A percentile compares a stretch with the other conserved stretches of the same genome.
Conservation (phyloP, 1,140 invertebrate species). For the Delia radicum region DNA sequence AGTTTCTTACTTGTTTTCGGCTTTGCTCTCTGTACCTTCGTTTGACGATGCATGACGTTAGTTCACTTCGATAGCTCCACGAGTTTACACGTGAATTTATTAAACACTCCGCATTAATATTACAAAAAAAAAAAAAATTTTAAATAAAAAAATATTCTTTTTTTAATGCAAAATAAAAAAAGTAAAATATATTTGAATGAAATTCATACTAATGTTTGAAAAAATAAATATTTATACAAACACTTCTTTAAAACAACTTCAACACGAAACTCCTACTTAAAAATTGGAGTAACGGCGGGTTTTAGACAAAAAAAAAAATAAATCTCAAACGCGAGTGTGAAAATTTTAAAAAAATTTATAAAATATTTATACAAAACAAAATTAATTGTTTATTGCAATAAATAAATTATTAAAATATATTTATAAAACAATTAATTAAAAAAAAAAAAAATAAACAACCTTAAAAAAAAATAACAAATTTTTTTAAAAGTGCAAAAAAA, state of each 20-base stretch:
- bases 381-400: neutral
- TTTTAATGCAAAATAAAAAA: neutral
- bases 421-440: neutral
- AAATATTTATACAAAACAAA: neutral
- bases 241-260: neutral
- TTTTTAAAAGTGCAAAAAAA: neutral
- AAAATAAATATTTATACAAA: neutral
- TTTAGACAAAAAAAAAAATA: neutral
- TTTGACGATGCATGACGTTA: constrained; percentile 54
- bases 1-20: constrained; percentile 21
- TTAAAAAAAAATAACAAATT: neutral
- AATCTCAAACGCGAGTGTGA: neutral
- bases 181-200: neutral
- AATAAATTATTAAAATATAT: neutral
- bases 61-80: constrained; percentile 57
- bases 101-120: constrained; percentile 24
- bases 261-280: neutral
- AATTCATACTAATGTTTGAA: neutral
- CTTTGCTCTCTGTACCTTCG: constrained; percentile 50
- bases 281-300: neutral
- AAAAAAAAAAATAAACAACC: neutral
- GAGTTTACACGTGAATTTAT: constrained; percentile 54
- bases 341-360: neutral
- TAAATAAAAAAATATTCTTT: neutral
- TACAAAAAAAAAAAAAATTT: neutral